Base-by-base conservation (phyloP, 2,797 vertebrate species). In the Clamator glandarius region DNA sequence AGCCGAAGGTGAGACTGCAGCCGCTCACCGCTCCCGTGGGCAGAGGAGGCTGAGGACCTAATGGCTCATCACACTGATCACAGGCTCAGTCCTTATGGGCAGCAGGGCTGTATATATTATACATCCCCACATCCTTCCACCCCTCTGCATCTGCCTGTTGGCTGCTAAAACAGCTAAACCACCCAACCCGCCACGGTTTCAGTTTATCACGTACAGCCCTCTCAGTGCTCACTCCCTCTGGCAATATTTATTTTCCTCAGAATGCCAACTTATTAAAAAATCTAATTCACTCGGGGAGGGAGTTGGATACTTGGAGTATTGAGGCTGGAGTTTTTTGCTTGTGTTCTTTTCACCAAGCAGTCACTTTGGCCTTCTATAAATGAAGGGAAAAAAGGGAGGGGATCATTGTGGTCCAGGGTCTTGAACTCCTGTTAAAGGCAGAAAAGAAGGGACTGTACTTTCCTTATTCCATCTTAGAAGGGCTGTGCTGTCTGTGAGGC, bases 81-180 rank as follows among this genome's bases (percentile, higher is more conserved):
- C 5, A 35, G 5, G 36, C 55, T 57, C 6, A 0, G 24, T 46
- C 61, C 55, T 19, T 5, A 19, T 0, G 18, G 54, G 62, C 54
- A 78, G 69, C 62, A 62, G 74, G 77, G 16, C 55, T 62, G 1
- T 19, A 4, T 4, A 21, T 46, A 21, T 46, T 20, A 33, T 12
- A 36, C n/a, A 73, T 24, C 48, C 42, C 35, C 64, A 74, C 61
- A 52, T 59, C 57, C 75, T 89, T 58, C 36, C 57, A 80, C 14
- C 51, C 35, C 25, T 21, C 31, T 31, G 39, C 39, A 11, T 79
- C 67, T 91, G 70, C n/a, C 70, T 57, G 31, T 44, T 46, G 69
- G 33, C 83, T 76, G 86, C 84, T 73, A 6, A 52, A 90, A 63
- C 92, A 50, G 68, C 74, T 77, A 70, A 91, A 94, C 90, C 33